Percentiles rank a stretch among this genome's conserved stretches.
Conservation (phyloP, 2,888 invertebrate genomes). For the Pheosia tremula region DNA sequence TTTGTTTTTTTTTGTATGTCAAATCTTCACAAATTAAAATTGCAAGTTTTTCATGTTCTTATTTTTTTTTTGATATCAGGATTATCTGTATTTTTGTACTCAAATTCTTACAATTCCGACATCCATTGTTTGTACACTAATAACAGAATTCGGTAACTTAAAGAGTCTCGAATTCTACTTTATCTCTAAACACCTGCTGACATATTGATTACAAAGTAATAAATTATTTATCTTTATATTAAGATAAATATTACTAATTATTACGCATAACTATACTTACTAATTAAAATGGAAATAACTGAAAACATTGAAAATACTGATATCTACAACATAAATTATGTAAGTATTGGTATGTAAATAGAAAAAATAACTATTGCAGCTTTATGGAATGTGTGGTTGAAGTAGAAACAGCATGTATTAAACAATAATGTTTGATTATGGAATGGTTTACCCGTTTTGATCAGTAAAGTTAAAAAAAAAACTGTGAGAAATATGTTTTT, state of each 20-base stretch:
- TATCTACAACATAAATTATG: conserved; percentile 28
- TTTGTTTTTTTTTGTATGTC: not conserved
- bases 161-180: no score
- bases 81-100: no score
- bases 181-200: no score
- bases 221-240: conserved; percentile 1
- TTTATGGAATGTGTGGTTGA: conserved; percentile 67
- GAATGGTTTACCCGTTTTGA: conserved; percentile 64
- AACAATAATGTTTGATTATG: conserved; percentile 42
- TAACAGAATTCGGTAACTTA: no score
- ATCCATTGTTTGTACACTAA: no score
- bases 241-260: conserved; percentile 6
- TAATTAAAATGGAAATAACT: conserved; percentile 38
- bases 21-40: not conserved
- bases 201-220: no score
- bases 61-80: no score
- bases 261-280: conserved; percentile 24
- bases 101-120: no score
- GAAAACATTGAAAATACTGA: conserved; percentile 36
- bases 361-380: conserved; percentile 73
- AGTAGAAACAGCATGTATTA: conserved; percentile 45
- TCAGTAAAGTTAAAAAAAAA: conserved; percentile 20
- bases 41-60: no score
- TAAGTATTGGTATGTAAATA: conserved; percentile 47
- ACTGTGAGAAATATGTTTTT: conserved; percentile 9